These are phyloP conservation scores for Drosophila truncata DNA, from an alignment of 1,140 invertebrate species.

Conservation along the genomic window DNA sequence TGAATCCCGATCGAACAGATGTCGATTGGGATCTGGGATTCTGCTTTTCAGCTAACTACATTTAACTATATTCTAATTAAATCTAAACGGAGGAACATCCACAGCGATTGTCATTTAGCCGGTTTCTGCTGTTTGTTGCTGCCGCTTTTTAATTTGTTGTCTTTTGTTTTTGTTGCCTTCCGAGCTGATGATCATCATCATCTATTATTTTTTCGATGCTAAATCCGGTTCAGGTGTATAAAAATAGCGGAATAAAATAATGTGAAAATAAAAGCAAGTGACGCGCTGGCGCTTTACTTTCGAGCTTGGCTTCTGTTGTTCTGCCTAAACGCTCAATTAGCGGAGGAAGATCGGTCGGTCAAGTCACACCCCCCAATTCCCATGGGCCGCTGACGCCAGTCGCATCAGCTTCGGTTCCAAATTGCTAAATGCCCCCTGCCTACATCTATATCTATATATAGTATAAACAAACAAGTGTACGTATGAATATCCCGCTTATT, in stretches of 20 bases:
- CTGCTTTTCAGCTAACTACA: conserved; percentile 16
- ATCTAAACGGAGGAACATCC: conserved; percentile 26
- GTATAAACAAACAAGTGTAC: conserved; percentile 21
- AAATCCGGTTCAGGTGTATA: conserved; percentile 53
- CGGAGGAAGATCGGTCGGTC: conserved; percentile 24
- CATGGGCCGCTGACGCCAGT: conserved; percentile 39
- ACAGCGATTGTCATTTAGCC: conserved; percentile 74
- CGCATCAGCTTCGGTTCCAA: conserved; percentile 22
- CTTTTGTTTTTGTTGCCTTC: conserved; percentile 8
- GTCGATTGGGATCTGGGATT: not conserved
- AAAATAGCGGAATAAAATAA: conserved; percentile 44
- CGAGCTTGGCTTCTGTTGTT: conserved; percentile 26
- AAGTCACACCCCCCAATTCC: conserved; percentile 5
- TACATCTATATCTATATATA: conserved; percentile 9
- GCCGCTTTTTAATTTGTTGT: conserved; percentile 21
- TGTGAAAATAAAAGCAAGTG: conserved; percentile 21
- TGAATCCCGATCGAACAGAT: conserved; percentile 15
- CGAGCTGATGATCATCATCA: conserved; percentile 37
- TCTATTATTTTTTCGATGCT: conserved; percentile 30
- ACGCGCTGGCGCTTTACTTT: conserved; percentile 15
- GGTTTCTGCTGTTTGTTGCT: conserved; percentile 51
- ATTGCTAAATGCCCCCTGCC: conserved; percentile 17
- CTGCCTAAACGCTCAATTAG: conserved; percentile 54
- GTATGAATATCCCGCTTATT: conserved; percentile 22
- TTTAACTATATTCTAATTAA: conserved; percentile 59